Percentiles rank a stretch among this genome's conserved stretches.
These are phyloP conservation scores for Acanthococcus lagerstroemiae DNA, from an alignment of 2,888 invertebrate species.

Conservation along the genomic window DNA sequence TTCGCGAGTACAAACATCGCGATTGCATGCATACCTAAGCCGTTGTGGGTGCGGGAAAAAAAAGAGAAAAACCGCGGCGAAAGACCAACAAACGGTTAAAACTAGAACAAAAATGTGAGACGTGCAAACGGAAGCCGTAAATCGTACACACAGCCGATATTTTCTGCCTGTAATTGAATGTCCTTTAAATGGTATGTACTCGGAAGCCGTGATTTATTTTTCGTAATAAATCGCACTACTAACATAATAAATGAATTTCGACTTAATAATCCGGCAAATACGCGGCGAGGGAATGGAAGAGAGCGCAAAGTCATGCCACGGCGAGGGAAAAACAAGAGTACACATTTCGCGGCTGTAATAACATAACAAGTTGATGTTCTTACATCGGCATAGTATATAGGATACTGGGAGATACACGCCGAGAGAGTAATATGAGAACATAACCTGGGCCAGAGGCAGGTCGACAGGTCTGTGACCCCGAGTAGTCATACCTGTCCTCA, in stretches of 20 bases:
- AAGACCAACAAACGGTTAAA: not conserved
- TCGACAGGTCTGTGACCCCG: conserved; percentile 32
- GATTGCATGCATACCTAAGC: not conserved
- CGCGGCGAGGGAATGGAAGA: not conserved
- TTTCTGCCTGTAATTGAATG: not conserved
- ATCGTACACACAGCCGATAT: not conserved
- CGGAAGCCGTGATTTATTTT: not conserved
- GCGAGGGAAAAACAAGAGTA: not conserved
- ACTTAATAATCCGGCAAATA: not conserved
- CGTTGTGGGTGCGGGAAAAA: not conserved
- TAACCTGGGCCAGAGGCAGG: conserved; percentile 31
- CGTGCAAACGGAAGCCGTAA: not conserved
- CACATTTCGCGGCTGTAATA: conserved; percentile 15
- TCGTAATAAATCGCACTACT: not conserved
- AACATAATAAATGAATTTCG: not conserved
- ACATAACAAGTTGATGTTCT: conserved; percentile 21
- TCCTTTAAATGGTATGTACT: not conserved
- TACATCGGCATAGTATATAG: conserved; percentile 12
- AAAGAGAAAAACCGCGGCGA: not conserved
- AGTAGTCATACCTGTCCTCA: conserved; percentile 30
- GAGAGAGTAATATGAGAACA: conserved; percentile 28
- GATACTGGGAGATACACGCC: not conserved
- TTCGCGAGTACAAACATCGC: not conserved
- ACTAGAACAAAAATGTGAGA: not conserved
- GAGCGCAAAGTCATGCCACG: not conserved